A percentile compares a stretch with the other conserved stretches of the same genome.
Conservation (phyloP, 2,113 vertebrate species). For the Channa argus region DNA sequence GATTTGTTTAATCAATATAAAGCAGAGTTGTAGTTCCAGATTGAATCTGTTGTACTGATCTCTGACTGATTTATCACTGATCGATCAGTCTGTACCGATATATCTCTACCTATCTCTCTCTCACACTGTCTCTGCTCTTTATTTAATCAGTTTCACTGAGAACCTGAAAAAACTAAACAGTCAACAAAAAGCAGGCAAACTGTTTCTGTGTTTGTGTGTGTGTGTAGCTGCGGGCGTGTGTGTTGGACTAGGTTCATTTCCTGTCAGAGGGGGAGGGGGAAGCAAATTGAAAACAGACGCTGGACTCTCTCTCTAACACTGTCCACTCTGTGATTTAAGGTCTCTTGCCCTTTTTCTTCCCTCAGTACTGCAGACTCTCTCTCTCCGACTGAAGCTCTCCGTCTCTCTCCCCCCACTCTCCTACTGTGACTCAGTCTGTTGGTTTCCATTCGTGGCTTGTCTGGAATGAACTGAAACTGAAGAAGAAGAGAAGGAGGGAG, state of each 20-base stretch:
- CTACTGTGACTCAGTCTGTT: constrained; percentile 37
- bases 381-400: not conserved
- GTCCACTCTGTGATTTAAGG: not conserved
- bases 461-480: constrained; percentile 46
- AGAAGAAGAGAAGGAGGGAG: not conserved
- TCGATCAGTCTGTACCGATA: no score
- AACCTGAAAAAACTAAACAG: no score
- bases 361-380: constrained; percentile 44
- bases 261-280: constrained; percentile 19
- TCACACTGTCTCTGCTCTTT: no score
- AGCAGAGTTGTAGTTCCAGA: no score
- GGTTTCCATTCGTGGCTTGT: constrained; percentile 52
- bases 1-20: no score
- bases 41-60: no score
- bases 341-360: not conserved
- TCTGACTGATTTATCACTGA: no score
- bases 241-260: constrained; percentile 35
- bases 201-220: no score
- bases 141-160: no score
- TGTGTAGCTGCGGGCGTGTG: no score
- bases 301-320: not conserved
- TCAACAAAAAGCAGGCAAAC: no score
- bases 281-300: constrained; percentile 66
- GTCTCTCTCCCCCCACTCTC: not conserved
- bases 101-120: no score